These are phyloP conservation scores for Caenorhabditis sulstoni DNA, from an alignment of 2,888 invertebrate genomes.

Conservation along the genomic window DNA sequence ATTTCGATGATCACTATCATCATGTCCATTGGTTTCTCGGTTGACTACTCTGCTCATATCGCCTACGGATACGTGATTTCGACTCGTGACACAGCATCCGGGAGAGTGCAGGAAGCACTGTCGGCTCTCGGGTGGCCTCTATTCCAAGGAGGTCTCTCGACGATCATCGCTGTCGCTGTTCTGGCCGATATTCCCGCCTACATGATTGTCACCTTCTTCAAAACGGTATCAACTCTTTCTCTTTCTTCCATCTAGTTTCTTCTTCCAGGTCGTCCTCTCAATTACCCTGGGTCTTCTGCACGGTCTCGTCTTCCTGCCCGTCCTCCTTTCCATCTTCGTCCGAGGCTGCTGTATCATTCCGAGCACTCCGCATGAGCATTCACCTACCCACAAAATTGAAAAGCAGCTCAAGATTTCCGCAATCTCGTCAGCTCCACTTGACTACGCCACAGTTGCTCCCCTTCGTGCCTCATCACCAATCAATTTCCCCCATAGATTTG, in stretches of 20 bases:
- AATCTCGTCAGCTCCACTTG: constrained; percentile 34
- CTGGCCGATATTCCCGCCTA: constrained; percentile 92
- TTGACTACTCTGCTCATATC: constrained; percentile 90
- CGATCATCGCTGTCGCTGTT: constrained; percentile 91
- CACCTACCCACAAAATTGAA: constrained; percentile 31
- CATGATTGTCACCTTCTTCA: constrained; percentile 95
- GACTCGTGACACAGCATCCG: constrained; percentile 60
- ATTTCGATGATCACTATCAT: constrained; percentile 88
- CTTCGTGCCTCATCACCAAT: constrained; percentile 49
- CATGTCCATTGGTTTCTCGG: constrained; percentile 97
- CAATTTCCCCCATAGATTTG: constrained; percentile 46
- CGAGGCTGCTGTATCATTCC: constrained; percentile 75
- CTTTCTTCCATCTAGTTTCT: constrained; percentile 85
- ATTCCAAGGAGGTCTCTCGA: constrained; percentile 88
- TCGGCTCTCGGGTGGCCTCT: constrained; percentile 93
- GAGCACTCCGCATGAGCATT: constrained; percentile 26
- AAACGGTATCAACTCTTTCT: constrained; percentile 86
- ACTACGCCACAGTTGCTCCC: constrained; percentile 50
- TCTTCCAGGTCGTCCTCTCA: constrained; percentile 73
- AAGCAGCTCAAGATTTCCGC: constrained; percentile 49
- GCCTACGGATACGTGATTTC: constrained; percentile 80
- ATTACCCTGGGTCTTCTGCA: constrained; percentile 88
- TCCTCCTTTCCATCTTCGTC: constrained; percentile 81
- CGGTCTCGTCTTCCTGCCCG: constrained; percentile 91
- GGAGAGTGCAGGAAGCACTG: constrained; percentile 87